A percentile compares a stretch with the other conserved stretches of the same genome.
Evolutionary conservation across 2,888 invertebrate genomes (phyloP).

Genomic region (Temnothorax unifasciatus): DNA sequence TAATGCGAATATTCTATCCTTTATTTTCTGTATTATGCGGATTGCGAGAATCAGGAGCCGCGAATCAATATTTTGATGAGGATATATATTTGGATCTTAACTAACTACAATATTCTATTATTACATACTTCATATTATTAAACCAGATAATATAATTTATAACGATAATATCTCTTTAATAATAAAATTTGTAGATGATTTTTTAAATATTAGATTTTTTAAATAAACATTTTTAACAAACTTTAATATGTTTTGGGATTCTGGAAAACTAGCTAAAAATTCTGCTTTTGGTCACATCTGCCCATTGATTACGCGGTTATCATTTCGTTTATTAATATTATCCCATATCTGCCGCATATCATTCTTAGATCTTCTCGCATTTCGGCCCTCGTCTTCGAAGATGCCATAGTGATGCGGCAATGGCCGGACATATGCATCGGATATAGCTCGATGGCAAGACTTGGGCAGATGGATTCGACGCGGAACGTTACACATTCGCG

Average conservation of each 20-base stretch:
- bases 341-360: neutral
- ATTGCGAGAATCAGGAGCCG: neutral
- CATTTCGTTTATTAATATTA: neutral
- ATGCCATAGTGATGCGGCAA: neutral
- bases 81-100: neutral
- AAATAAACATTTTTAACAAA: neutral
- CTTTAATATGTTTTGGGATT: neutral
- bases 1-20: slow-evolving; percentile 18
- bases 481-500: slow-evolving; percentile 76
- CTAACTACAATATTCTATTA: neutral
- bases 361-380: neutral
- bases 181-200: neutral
- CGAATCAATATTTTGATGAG: slow-evolving; percentile 36
- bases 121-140: neutral
- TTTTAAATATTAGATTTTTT: neutral
- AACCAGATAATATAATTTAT: neutral
- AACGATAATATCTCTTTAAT: neutral
- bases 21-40: neutral
- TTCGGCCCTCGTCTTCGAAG: neutral
- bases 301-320: neutral
- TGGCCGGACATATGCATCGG: slow-evolving; percentile 56
- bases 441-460: slow-evolving; percentile 40
- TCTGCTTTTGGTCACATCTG: neutral
- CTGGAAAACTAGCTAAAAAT: neutral
- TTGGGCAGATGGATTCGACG: slow-evolving; percentile 81